Evolutionary conservation across 2,888 invertebrate genomes (phyloP).

Genomic region (Meteorus colon): DNA sequence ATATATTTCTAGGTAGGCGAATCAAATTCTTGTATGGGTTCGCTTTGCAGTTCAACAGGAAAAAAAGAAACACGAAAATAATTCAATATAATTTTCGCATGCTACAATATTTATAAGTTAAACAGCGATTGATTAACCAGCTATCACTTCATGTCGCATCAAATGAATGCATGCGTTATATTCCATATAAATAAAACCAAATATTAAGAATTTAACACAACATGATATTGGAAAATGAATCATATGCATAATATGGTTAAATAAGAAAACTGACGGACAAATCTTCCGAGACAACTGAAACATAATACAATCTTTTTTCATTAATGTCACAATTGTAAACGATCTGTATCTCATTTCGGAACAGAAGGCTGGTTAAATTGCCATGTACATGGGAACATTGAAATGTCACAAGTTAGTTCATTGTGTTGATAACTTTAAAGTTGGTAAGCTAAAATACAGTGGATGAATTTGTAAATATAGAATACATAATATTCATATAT

Average conservation of each 20-base stretch:
- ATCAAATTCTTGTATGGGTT: background rate
- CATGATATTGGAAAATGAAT: slow-evolving; percentile 5
- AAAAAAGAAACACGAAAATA: background rate
- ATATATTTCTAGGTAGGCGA: background rate
- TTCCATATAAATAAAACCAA: slow-evolving; percentile 32
- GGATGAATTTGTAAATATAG: background rate
- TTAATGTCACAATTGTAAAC: slow-evolving; percentile 15
- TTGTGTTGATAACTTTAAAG: background rate
- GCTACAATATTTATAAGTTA: background rate
- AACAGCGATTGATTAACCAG: background rate
- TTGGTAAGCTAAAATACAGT: background rate
- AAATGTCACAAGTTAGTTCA: background rate
- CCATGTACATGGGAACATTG: background rate
- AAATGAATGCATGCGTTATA: background rate
- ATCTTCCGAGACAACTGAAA: slow-evolving; percentile 1
- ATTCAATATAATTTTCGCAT: background rate
- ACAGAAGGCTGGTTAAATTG: slow-evolving; percentile 11
- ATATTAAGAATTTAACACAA: slow-evolving; percentile 25
- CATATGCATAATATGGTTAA: background rate
- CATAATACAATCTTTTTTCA: slow-evolving; percentile 22
- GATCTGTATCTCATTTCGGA: slow-evolving; percentile 18
- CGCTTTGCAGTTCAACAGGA: no score
- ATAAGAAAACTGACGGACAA: background rate
- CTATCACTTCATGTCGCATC: slow-evolving; percentile 12
- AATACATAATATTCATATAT: background rate